A percentile compares a stretch with the other conserved stretches of the same genome.
These are phyloP conservation scores for Tachyglossus aculeatus DNA, from an alignment of 2,797 vertebrate species.

Conservation along the genomic window DNA sequence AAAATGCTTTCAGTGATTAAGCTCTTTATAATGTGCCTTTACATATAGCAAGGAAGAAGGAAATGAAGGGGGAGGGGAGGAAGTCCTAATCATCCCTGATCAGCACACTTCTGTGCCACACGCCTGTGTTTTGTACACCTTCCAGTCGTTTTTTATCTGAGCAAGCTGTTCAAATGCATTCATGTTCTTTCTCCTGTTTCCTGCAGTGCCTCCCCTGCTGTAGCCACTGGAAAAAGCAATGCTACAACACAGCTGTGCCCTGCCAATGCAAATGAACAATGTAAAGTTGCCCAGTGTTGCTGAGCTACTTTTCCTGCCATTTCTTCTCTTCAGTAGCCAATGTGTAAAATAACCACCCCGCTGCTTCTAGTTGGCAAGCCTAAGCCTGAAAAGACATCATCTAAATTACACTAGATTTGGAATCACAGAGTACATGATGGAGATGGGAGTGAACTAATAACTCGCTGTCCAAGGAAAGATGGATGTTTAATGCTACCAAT, in stretches of 20 bases:
- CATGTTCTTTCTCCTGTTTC: not conserved
- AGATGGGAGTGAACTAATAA: not conserved
- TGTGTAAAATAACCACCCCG: conserved; percentile 1
- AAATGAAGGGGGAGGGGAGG: conserved; percentile 17
- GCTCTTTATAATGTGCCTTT: not conserved
- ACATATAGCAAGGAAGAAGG: not conserved
- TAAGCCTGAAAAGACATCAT: not conserved
- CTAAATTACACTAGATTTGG: not conserved
- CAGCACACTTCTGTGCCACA: not conserved
- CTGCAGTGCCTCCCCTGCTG: not conserved
- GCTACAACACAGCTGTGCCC: not conserved
- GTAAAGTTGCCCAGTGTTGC: not conserved
- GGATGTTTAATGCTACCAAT: not conserved
- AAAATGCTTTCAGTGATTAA: not conserved
- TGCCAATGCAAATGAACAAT: conserved; percentile 25
- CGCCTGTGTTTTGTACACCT: not conserved
- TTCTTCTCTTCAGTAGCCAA: not conserved
- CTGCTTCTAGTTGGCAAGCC: not conserved
- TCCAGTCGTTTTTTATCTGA: conserved; percentile 7
- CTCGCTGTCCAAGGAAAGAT: not conserved
- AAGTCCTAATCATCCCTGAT: conserved; percentile 16
- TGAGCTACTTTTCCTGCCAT: not conserved
- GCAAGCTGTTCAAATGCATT: conserved; percentile 11
- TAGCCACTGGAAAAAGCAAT: conserved; percentile 5
- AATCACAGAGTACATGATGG: not conserved